Base-by-base conservation (phyloP, 2,888 invertebrate genomes). In the Drosophila tanythrix region DNA sequence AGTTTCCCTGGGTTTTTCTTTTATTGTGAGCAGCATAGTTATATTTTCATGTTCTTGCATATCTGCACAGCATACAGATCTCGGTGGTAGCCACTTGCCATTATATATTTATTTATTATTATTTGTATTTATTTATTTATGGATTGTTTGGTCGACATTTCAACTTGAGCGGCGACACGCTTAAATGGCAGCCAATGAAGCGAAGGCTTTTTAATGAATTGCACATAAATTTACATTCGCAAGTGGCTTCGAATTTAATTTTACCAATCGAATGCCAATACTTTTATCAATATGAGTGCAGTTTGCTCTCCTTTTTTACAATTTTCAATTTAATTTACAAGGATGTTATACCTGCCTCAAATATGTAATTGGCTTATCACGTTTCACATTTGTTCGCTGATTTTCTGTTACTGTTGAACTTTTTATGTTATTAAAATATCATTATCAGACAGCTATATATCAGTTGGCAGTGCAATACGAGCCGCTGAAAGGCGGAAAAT, bases 171-270 rank as follows among this genome's bases (percentile, higher is more conserved):
- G 29, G 36, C 52, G 29, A 51, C 66, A 73, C 68, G 83, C 75
- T 88, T 74, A 68, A 90, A 79, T 81, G 71, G 79, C 60, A 63
- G 36, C 64, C 87, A 87, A 83, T 83, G 89, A 84, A 75, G 74
- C 77, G 66, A 62, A 64, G 58, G 53, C 70, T 69, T 84, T 87
- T 90, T 84, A 87, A 90, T 90, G 88, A 87, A 90, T 87, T 89
- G 76, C 62, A 70, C 72, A 70, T 79, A 79, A 77, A 89, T 73
- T 88, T 90, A 57, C 74, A 76, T 76, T 76, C 56, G 62, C 13
- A 70, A 70, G 70, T 76, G 73, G 70, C 59, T 79, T 82, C 70
- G 66, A 73, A 79, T 75, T 79, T 62, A 77, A 76, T 75, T 76
- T 48, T 40, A 60, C 31, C 56, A 51, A 43, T 56, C 36, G 55